Evolutionary conservation across 2,113 vertebrate species (phyloP), one percentile per base, ranked within the genome.

Genomic region (Mirza zaza): DNA sequence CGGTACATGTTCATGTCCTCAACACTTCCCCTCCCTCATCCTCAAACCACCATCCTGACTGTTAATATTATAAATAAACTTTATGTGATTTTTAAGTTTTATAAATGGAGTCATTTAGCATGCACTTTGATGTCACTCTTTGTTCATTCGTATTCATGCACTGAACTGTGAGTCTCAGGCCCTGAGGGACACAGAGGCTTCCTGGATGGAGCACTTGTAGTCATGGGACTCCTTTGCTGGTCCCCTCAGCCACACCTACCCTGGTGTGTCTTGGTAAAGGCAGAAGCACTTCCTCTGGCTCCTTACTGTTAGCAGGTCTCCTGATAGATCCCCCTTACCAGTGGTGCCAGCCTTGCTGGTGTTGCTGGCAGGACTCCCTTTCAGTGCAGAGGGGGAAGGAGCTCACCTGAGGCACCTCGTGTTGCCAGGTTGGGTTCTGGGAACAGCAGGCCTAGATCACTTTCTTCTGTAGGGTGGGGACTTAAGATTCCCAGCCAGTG

Each of bases 1-100:
- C 7, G 3, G 2, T 9, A 3, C 29, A 23, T n/a, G 1, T 5
- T n/a, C 45, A 3, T n/a, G 0, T 5, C 50, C 34, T 45, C 18
- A 77, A 34, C 17, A 20, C 21, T 8, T 63, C 17, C 6, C 8
- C 76, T 73, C 4, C 21, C 8, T 45, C 7, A 25, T 34, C 25
- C 11, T 12, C 18, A 15, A 70, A 14, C 32, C 4, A 5, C 4
- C 32, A 0, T 17, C 8, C 3, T 86, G 11, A 17, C 15, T 42
- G 91, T 55, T 34, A 42, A 77, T 50, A 25, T 50, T 57, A 20
- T 5, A 34, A 76, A 76, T 76, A 50, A 42, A 3, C 1, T 79
- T 29, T 57, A 34, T 0, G 34, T 65, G 2, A 36, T 63, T 65
- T 65, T 83, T 55, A 71, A 36, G 29, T 79, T 67, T 27, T 45